Evolutionary conservation across 2,888 invertebrate genomes (phyloP).

Genomic region (Hemicrepidius hirtus): DNA sequence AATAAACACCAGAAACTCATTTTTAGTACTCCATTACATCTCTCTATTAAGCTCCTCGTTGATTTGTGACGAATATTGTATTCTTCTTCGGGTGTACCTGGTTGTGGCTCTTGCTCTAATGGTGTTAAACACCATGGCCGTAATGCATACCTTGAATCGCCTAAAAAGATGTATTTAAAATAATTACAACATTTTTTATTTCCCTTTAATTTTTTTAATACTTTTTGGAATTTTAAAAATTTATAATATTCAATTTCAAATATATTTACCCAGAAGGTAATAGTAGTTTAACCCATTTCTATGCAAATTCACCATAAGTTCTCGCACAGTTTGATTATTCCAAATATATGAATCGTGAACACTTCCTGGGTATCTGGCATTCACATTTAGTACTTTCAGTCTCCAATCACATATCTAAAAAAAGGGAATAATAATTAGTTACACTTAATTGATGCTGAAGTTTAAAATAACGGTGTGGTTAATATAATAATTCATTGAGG

Average conservation of each 20-base stretch:
- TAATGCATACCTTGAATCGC: slow-evolving; percentile 55
- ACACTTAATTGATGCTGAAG: too few species aligned
- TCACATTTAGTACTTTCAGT: slow-evolving; percentile 52
- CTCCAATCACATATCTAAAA: slow-evolving; percentile 28
- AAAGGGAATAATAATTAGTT: too few species aligned
- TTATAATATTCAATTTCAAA: too few species aligned
- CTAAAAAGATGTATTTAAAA: too few species aligned
- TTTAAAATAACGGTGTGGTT: too few species aligned
- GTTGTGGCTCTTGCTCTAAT: slow-evolving; percentile 33
- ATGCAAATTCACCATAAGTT: too few species aligned
- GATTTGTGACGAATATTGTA: slow-evolving; percentile 47
- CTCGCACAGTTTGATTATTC: slow-evolving; percentile 45
- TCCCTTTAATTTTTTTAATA: too few species aligned
- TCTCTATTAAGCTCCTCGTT: slow-evolving; percentile 48
- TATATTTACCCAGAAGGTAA: too few species aligned
- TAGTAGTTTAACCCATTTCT: too few species aligned
- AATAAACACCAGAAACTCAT: slow-evolving; percentile 55
- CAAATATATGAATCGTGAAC: slow-evolving; percentile 56
- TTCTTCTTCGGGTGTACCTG: slow-evolving; percentile 31
- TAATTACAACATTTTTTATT: too few species aligned
- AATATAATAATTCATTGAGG: background rate
- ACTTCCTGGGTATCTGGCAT: slow-evolving; percentile 55
- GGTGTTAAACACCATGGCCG: slow-evolving; percentile 48
- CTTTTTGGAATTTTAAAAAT: slow-evolving; percentile 39
- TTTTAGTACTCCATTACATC: slow-evolving; percentile 56